Conservation (phyloP, 1,140 invertebrate species). For the Drosophila equinoxialis region DNA sequence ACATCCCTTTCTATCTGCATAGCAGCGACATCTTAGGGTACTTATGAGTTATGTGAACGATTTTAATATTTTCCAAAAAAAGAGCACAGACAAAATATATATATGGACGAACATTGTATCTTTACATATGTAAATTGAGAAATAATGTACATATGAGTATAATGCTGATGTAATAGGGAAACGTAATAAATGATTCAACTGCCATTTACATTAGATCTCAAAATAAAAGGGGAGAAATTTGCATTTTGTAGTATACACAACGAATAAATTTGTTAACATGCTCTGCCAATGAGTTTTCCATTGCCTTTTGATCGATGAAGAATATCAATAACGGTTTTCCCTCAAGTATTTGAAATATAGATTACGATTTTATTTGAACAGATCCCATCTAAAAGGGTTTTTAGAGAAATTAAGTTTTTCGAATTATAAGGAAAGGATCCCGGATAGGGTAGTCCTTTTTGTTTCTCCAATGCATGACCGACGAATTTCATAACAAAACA, state of each 20-base stretch:
- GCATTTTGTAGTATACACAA: constrained; percentile 21
- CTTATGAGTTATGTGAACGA: constrained; percentile 54
- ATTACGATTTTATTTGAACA: background rate
- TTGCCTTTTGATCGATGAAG: constrained; percentile 21
- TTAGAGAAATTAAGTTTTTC: too few species aligned
- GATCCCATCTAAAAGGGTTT: too few species aligned
- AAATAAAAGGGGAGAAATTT: constrained; percentile 35
- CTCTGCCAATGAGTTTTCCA: constrained; percentile 10
- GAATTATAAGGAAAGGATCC: too few species aligned
- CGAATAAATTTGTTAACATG: constrained; percentile 22
- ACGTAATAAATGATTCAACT: constrained; percentile 34
- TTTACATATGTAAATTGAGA: constrained; percentile 48
- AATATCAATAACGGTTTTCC: background rate
- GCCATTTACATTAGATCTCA: constrained; percentile 41
- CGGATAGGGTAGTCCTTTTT: too few species aligned
- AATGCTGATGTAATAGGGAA: constrained; percentile 52
- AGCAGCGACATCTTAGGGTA: constrained; percentile 39
- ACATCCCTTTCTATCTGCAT: background rate
- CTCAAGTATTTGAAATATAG: background rate
- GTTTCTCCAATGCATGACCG: too few species aligned
- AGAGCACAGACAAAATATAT: constrained; percentile 41
- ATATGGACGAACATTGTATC: background rate
- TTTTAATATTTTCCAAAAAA: constrained; percentile 43
- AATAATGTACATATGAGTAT: constrained; percentile 44
- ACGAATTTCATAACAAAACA: too few species aligned